phyloP scores from a whole-genome alignment of 2,888 invertebrate genomes.

The Adineta ricciae region DNA sequence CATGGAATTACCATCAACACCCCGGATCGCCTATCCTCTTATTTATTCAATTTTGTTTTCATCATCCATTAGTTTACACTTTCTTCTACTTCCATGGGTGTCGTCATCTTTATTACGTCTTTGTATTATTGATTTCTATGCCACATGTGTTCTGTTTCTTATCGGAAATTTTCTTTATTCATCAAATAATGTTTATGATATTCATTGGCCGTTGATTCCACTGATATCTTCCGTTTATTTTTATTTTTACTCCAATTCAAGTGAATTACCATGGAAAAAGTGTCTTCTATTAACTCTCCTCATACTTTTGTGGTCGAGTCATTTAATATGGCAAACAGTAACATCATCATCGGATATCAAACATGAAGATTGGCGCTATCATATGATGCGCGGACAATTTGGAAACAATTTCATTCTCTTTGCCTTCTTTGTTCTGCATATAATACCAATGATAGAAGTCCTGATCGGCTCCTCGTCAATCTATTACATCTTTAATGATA shows the following conservation, averaged over 20 bases:
- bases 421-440: constrained; percentile 23
- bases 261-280: neutral
- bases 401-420: neutral
- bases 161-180: neutral
- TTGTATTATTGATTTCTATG: neutral
- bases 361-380: constrained; percentile 33
- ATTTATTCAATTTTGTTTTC: neutral
- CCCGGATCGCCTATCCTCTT: neutral
- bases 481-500: constrained; percentile 7
- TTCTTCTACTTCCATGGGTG: neutral
- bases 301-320: constrained; percentile 21
- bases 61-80: neutral
- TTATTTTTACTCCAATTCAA: neutral
- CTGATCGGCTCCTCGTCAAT: constrained; percentile 25
- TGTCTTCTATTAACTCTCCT: neutral
- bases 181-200: constrained; percentile 31
- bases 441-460: constrained; percentile 23
- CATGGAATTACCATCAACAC: neutral
- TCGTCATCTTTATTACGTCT: neutral
- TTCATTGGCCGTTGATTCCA: constrained; percentile 26
- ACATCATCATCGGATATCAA: neutral
- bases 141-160: neutral
- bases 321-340: constrained; percentile 18
- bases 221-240: constrained; percentile 20
- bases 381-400: constrained; percentile 22